A percentile compares a stretch with the other conserved stretches of the same genome.
Evolutionary conservation across 2,113 vertebrate species (phyloP).

Genomic region (Corapipo altera): DNA sequence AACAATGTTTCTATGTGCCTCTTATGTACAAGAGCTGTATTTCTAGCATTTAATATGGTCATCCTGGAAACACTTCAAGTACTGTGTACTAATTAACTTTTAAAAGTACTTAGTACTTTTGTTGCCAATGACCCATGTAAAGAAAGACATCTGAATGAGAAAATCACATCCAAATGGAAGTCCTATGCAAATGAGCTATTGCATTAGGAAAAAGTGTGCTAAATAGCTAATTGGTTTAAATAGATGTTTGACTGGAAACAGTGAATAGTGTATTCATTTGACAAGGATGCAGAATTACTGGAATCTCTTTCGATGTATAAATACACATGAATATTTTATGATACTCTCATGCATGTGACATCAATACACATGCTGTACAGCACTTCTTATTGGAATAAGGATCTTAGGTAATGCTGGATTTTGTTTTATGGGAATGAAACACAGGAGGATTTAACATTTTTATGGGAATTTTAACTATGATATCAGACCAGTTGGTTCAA

Average conservation of each 20-base stretch:
- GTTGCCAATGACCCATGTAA: neutral
- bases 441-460: neutral
- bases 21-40: neutral
- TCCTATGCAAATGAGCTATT: neutral
- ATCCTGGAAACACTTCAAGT: neutral
- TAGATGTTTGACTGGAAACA: slow-evolving; percentile 38
- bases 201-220: slow-evolving; percentile 14
- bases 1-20: neutral
- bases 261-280: neutral
- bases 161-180: neutral
- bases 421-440: neutral
- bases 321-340: slow-evolving; percentile 27
- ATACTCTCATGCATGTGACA: neutral
- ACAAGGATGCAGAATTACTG: neutral
- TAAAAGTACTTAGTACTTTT: neutral
- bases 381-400: neutral
- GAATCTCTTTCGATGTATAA: neutral
- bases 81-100: neutral
- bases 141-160: neutral
- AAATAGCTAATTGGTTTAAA: slow-evolving; percentile 38
- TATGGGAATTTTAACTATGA: neutral
- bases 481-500: neutral
- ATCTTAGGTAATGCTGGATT: neutral
- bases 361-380: neutral
- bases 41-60: neutral